Conservation (phyloP, 2,888 invertebrate species). For the Lucinisca nassula region DNA sequence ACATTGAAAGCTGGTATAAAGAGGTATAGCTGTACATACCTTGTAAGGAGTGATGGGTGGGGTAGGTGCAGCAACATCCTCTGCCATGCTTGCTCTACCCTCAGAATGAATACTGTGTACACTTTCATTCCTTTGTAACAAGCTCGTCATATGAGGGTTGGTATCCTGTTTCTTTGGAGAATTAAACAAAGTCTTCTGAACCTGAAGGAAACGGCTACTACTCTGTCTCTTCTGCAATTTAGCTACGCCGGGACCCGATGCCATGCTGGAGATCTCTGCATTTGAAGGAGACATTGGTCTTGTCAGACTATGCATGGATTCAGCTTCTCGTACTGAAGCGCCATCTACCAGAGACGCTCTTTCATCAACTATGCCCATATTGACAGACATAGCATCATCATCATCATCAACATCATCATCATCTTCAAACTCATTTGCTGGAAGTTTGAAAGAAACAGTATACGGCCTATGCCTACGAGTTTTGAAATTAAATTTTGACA, state of each 20-base stretch:
- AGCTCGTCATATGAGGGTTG: slow-evolving; percentile 59
- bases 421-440: slow-evolving; percentile 79
- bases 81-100: slow-evolving; percentile 79
- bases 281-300: slow-evolving; percentile 28
- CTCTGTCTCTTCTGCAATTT: slow-evolving; percentile 11
- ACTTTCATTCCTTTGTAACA: slow-evolving; percentile 75
- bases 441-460: slow-evolving; percentile 95
- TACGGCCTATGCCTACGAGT: slow-evolving; percentile 90
- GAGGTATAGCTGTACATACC: too few species aligned
- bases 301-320: slow-evolving; percentile 24
- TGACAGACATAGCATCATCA: slow-evolving; percentile 88
- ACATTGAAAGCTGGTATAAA: too few species aligned
- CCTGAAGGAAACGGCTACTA: slow-evolving; percentile 16
- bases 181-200: slow-evolving; percentile 47
- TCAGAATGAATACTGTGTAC: slow-evolving; percentile 86
- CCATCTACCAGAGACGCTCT: slow-evolving; percentile 91
- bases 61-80: slow-evolving; percentile 68
- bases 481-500: slow-evolving; percentile 95
- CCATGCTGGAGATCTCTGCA: slow-evolving; percentile 52
- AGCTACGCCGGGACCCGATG: slow-evolving; percentile 42
- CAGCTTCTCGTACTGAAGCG: slow-evolving; percentile 21
- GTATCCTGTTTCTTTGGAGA: slow-evolving; percentile 68
- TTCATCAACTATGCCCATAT: slow-evolving; percentile 92
- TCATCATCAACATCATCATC: slow-evolving; percentile 60
- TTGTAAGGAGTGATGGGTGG: slow-evolving; percentile 76